phyloP scores from a whole-genome alignment of 2,888 invertebrate genomes.

The Labia minor region DNA sequence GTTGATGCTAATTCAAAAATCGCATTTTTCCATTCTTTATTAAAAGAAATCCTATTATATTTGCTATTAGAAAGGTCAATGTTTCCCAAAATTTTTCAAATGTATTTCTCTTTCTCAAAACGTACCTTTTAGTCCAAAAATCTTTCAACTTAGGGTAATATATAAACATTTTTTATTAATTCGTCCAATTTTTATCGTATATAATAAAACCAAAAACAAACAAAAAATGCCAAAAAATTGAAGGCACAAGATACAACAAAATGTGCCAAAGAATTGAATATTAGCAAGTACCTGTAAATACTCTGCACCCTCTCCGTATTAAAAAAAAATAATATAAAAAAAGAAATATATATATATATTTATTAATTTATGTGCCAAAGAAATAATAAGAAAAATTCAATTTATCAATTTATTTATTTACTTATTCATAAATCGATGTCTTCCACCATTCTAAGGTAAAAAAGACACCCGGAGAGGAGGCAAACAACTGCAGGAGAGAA shows the following conservation, averaged over 20 bases:
- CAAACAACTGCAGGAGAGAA: not conserved
- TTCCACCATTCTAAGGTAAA: not conserved
- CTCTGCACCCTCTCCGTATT: slow-evolving; percentile 3
- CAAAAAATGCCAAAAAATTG: not conserved
- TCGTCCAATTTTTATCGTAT: slow-evolving; percentile 7
- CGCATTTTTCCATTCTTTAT: slow-evolving; percentile 1
- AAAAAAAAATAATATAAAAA: too few relatives aligned
- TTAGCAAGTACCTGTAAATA: not conserved
- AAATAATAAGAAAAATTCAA: not conserved
- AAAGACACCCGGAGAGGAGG: slow-evolving; percentile 13
- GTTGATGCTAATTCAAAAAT: slow-evolving; percentile 4
- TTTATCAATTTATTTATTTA: not conserved
- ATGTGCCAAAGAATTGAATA: slow-evolving; percentile 3
- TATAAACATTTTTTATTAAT: slow-evolving; percentile 1
- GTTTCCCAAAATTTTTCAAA: not conserved
- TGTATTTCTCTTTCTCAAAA: slow-evolving; percentile 1
- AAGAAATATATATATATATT: too few relatives aligned
- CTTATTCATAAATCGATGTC: not conserved
- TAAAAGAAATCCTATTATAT: not conserved
- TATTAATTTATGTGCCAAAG: slow-evolving; percentile 2
- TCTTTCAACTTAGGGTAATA: slow-evolving; percentile 5
- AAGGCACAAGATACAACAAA: not conserved
- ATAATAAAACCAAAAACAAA: not conserved
- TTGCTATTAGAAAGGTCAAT: not conserved
- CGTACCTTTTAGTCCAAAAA: not conserved